Conservation (phyloP, 2,113 vertebrate species). For the Halcyon malimbica region DNA sequence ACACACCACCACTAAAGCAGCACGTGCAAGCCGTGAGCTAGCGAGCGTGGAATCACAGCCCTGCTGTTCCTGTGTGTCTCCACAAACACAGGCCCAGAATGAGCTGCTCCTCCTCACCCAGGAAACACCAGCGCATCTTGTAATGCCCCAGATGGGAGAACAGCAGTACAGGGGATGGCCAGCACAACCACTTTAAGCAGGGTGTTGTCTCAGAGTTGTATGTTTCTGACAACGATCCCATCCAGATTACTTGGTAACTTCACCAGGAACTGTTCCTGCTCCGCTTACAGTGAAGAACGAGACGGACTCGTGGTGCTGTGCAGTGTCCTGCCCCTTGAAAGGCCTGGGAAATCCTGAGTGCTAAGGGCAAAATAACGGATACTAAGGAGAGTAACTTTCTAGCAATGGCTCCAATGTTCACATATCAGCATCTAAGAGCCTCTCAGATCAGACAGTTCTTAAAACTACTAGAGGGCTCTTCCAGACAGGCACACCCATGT, state of each 20-base stretch:
- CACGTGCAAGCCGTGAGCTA: rapidly evolving
- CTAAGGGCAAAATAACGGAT: not conserved
- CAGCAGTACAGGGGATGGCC: not conserved
- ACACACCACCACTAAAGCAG: not conserved
- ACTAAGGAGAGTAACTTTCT: not conserved
- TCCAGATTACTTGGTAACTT: not conserved
- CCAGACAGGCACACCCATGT: not conserved
- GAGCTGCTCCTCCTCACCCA: not conserved
- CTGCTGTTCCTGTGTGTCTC: not conserved
- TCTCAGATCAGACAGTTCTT: not conserved
- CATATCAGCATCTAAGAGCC: not conserved
- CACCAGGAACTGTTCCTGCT: not conserved
- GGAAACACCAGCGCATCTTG: not conserved
- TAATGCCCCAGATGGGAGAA: not conserved
- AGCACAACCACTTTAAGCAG: not conserved
- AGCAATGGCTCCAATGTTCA: not conserved
- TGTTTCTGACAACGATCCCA: not conserved
- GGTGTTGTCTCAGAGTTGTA: not conserved
- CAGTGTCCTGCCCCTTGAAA: not conserved
- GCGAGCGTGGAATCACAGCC: not conserved
- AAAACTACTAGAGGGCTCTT: not conserved
- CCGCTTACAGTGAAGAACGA: not conserved
- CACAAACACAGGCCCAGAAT: not conserved
- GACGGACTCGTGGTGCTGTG: not conserved
- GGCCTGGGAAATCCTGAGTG: not conserved